A percentile compares a stretch with the other conserved stretches of the same genome.
These are phyloP conservation scores for Candoia aspera DNA, from an alignment of 2,113 vertebrate species.

Conservation along the genomic window DNA sequence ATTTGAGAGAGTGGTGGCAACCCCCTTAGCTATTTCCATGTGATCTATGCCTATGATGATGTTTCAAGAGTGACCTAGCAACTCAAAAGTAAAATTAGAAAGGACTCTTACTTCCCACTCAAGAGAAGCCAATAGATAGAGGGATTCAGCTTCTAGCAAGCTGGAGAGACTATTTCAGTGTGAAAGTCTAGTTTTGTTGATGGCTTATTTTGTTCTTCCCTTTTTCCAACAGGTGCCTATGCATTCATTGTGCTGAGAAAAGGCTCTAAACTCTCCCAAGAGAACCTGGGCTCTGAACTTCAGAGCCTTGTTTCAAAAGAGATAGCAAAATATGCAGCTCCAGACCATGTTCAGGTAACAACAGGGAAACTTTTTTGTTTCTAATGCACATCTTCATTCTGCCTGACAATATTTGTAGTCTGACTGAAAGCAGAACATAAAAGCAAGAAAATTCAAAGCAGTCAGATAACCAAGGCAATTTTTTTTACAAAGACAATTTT, in stretches of 20 bases:
- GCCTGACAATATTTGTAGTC: neutral
- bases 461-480: neutral
- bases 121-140: neutral
- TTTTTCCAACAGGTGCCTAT: constrained; percentile 69
- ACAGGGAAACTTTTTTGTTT: neutral
- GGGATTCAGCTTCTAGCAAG: neutral
- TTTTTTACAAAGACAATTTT: neutral
- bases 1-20: neutral
- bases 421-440: neutral
- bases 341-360: constrained; percentile 78
- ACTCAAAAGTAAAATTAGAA: neutral
- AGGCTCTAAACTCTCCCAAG: constrained; percentile 40
- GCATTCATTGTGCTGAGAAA: constrained; percentile 79
- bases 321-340: constrained; percentile 78
- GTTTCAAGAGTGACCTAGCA: neutral
- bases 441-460: neutral
- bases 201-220: neutral
- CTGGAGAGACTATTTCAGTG: neutral
- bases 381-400: neutral
- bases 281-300: constrained; percentile 63
- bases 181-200: neutral
- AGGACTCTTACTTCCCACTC: neutral
- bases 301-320: constrained; percentile 70
- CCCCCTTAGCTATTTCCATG: neutral
- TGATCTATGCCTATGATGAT: neutral